phyloP scores from a whole-genome alignment of 2,113 vertebrate species.

The Rallus limicola region DNA sequence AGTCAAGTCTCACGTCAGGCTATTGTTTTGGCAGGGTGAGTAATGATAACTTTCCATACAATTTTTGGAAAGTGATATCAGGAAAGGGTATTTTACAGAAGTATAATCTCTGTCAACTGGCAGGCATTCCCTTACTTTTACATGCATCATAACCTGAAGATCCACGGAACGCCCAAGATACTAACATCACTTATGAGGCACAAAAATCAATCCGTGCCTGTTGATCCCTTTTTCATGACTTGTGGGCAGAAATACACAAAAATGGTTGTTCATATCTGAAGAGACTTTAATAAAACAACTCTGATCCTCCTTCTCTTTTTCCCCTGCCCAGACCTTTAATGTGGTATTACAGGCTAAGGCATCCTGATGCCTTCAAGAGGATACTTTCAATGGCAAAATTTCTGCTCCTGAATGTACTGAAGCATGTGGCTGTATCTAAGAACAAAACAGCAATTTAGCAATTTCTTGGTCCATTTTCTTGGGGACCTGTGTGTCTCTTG shows the following conservation, averaged over 20 bases:
- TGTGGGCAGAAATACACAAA: neutral
- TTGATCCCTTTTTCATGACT: neutral
- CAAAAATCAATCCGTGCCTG: neutral
- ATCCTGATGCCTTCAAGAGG: neutral
- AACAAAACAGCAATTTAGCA: neutral
- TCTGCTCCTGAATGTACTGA: neutral
- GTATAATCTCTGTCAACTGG: neutral
- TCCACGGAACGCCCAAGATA: neutral
- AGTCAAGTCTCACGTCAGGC: neutral
- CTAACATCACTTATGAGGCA: neutral
- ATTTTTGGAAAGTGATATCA: slow-evolving; percentile 5
- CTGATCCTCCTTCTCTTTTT: neutral
- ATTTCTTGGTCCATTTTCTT: neutral
- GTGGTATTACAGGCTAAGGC: slow-evolving; percentile 58
- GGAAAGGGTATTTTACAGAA: neutral
- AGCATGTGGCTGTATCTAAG: neutral
- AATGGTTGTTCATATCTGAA: neutral
- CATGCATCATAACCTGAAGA: neutral
- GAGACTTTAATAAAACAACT: neutral
- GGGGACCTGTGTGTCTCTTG: neutral
- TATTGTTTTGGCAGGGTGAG: slow-evolving; percentile 34
- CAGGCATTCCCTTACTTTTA: neutral
- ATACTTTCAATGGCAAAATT: neutral
- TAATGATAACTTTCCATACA: slow-evolving; percentile 8
- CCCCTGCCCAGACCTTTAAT: slow-evolving; percentile 32